Evolutionary conservation across 2,797 vertebrate species (phyloP).

Genomic region (Muraenolepis orangiensis): DNA sequence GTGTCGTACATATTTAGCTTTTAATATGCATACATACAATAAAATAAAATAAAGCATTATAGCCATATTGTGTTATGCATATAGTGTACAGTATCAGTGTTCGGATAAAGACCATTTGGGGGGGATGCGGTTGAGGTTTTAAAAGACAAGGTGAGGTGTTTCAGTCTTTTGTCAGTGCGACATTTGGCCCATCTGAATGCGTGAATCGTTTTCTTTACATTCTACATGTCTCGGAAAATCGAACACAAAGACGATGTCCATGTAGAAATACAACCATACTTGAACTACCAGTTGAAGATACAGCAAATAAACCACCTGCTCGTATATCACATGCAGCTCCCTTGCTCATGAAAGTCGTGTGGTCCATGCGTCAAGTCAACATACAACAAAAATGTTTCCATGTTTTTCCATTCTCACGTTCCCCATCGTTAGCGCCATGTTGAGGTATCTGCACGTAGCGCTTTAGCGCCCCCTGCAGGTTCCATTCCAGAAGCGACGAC

Average conservation of each 20-base stretch:
- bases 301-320: background rate
- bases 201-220: constrained; percentile 1
- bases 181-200: constrained; percentile 7
- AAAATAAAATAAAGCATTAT: background rate
- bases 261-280: background rate
- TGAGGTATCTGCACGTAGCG: background rate
- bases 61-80: background rate
- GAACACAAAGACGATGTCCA: background rate
- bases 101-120: background rate
- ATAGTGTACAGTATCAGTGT: background rate
- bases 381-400: background rate
- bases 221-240: background rate
- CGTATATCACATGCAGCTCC: background rate
- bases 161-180: constrained; percentile 46
- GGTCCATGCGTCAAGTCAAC: too few relatives aligned
- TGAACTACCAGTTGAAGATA: background rate
- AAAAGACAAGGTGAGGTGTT: background rate
- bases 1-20: background rate
- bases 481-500: too few relatives aligned
- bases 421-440: too few relatives aligned
- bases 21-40: background rate
- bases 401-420: background rate
- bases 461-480: too few relatives aligned
- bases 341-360: too few relatives aligned
- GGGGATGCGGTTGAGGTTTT: background rate